phyloP scores from a whole-genome alignment of 2,797 vertebrate genomes.

The Molossus molossus region DNA sequence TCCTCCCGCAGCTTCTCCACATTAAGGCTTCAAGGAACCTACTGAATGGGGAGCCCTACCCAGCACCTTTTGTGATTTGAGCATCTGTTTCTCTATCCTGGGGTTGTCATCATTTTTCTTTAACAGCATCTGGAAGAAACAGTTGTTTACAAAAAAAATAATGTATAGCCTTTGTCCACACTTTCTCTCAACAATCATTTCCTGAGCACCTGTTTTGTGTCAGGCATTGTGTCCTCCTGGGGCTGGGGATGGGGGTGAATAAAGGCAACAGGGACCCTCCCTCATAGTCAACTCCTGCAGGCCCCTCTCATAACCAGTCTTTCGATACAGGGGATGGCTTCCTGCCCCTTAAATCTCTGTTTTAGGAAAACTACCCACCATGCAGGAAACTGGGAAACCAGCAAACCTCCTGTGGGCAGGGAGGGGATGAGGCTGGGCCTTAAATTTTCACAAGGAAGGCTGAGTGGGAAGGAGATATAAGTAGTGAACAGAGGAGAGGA shows the following conservation, averaged over 20 bases:
- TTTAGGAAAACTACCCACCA: background rate
- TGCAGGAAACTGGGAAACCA: background rate
- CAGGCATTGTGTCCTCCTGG: background rate
- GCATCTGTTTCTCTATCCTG: constrained; percentile 19
- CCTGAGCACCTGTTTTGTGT: constrained; percentile 1
- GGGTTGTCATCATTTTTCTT: constrained; percentile 47
- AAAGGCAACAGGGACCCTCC: background rate
- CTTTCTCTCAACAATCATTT: background rate
- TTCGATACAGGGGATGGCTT: background rate
- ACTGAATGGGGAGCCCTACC: background rate
- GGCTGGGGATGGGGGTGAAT: background rate
- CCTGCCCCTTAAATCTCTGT: background rate
- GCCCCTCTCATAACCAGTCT: background rate
- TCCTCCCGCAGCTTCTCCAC: background rate
- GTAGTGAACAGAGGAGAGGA: background rate
- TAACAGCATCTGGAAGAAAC: constrained; percentile 40
- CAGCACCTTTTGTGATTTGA: background rate
- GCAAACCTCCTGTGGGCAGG: background rate
- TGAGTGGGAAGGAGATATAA: background rate
- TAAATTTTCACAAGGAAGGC: background rate
- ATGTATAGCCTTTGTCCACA: background rate
- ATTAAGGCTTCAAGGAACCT: background rate
- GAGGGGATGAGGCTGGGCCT: background rate
- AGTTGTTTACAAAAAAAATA: constrained; percentile 46
- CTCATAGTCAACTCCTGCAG: background rate